A percentile compares a stretch with the other conserved stretches of the same genome.
Evolutionary conservation across 1,140 invertebrate genomes (phyloP).

Genomic region (Conopomorpha cramerella): DNA sequence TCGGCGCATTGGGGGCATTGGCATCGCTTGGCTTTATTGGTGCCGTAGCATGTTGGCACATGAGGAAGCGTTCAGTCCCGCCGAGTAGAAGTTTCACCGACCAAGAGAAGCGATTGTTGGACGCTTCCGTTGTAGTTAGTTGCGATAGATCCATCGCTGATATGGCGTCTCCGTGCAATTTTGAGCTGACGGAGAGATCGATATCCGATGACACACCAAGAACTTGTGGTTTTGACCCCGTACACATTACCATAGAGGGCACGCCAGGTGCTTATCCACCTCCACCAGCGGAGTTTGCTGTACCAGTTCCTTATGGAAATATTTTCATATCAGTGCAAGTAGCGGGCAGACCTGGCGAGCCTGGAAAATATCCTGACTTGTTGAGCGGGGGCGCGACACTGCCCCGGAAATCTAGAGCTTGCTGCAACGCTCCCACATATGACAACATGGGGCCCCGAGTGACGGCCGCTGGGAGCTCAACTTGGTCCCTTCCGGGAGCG

Average conservation of each 20-base stretch:
- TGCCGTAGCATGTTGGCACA: constrained; percentile 41
- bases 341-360: constrained; percentile 61
- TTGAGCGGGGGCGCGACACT: constrained; percentile 56
- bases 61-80: constrained; percentile 63
- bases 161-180: constrained; percentile 63
- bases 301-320: constrained; percentile 50
- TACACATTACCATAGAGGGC: constrained; percentile 79
- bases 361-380: constrained; percentile 64
- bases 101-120: constrained; percentile 82
- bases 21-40: constrained; percentile 41
- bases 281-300: constrained; percentile 52
- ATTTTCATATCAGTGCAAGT: constrained; percentile 59
- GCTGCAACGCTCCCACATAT: constrained; percentile 66
- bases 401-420: constrained; percentile 35
- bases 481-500: constrained; percentile 75
- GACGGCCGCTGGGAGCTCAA: constrained; percentile 83
- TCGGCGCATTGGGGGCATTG: constrained; percentile 42
- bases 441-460: constrained; percentile 89
- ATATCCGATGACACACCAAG: constrained; percentile 39
- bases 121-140: constrained; percentile 74
- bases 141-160: constrained; percentile 66
- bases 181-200: constrained; percentile 58
- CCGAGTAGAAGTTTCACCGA: constrained; percentile 80
- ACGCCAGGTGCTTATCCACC: constrained; percentile 51
- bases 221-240: constrained; percentile 43